Conservation (phyloP, 2,113 vertebrate species). For the Hyperopisus bebe region DNA sequence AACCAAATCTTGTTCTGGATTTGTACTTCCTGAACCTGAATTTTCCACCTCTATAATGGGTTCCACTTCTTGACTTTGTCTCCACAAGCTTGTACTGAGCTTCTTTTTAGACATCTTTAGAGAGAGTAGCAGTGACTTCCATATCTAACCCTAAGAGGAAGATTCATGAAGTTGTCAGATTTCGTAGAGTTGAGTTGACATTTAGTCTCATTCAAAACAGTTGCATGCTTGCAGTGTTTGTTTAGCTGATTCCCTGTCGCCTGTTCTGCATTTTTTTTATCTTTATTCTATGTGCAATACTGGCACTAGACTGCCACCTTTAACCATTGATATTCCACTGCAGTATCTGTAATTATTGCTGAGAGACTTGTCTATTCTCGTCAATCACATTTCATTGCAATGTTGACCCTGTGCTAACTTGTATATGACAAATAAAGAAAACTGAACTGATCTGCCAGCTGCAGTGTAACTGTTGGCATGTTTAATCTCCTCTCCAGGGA, state of each 20-base stretch:
- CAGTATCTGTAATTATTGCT: no score
- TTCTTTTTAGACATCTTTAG: not conserved
- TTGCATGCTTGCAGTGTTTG: not conserved
- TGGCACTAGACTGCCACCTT: no score
- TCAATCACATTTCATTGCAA: no score
- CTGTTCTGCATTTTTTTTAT: no score
- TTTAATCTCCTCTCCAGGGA: constrained; percentile 51
- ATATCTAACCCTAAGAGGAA: not conserved
- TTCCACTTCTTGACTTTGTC: not conserved
- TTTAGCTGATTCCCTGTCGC: not conserved
- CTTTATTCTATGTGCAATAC: no score
- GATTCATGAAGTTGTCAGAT: not conserved
- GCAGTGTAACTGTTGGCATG: not conserved
- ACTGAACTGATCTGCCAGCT: not conserved
- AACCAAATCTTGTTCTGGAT: not conserved
- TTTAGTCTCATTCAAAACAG: not conserved
- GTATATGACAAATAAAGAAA: no score
- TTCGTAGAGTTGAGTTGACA: not conserved
- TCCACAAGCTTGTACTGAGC: not conserved
- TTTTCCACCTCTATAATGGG: not conserved
- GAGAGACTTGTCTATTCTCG: no score
- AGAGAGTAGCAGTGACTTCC: not conserved
- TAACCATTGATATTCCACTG: no score
- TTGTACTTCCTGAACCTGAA: not conserved
- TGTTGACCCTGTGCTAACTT: no score